Conservation (phyloP, 2,888 invertebrate species). For the Morinoia aosen region DNA sequence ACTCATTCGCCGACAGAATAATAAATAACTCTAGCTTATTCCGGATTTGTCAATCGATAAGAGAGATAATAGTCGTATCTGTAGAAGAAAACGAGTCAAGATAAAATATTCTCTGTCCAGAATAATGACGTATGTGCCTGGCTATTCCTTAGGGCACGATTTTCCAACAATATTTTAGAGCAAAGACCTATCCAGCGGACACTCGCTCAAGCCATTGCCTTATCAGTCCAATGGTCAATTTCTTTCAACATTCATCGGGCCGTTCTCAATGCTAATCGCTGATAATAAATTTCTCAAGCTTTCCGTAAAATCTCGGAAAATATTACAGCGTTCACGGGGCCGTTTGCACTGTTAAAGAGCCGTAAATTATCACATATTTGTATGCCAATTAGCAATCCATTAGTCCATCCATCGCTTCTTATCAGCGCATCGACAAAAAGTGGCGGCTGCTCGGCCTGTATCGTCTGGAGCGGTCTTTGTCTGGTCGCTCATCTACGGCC, state of each 20-base stretch:
- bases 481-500: background rate
- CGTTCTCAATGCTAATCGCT: slow-evolving; percentile 50
- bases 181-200: slow-evolving; percentile 27
- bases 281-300: slow-evolving; percentile 37
- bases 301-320: slow-evolving; percentile 40
- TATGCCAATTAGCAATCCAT: slow-evolving; percentile 52
- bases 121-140: background rate
- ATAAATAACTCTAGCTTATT: slow-evolving; percentile 27
- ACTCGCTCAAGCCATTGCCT: slow-evolving; percentile 26
- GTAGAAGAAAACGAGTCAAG: slow-evolving; percentile 24
- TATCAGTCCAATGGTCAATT: slow-evolving; percentile 51
- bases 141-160: background rate
- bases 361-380: slow-evolving; percentile 53
- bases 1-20: background rate
- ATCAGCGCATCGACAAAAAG: slow-evolving; percentile 52
- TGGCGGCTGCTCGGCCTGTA: background rate
- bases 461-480: background rate
- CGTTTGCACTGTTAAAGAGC: slow-evolving; percentile 51
- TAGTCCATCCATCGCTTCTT: slow-evolving; percentile 53
- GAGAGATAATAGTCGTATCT: slow-evolving; percentile 18
- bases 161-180: background rate
- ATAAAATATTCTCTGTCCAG: slow-evolving; percentile 32
- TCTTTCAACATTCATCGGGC: slow-evolving; percentile 36
- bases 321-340: slow-evolving; percentile 36
- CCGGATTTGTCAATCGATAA: slow-evolving; percentile 30